Percentiles rank a stretch among this genome's conserved stretches.
Conservation (phyloP, 92 coral and sea anemone genomes). For the Actinostola sp. region DNA sequence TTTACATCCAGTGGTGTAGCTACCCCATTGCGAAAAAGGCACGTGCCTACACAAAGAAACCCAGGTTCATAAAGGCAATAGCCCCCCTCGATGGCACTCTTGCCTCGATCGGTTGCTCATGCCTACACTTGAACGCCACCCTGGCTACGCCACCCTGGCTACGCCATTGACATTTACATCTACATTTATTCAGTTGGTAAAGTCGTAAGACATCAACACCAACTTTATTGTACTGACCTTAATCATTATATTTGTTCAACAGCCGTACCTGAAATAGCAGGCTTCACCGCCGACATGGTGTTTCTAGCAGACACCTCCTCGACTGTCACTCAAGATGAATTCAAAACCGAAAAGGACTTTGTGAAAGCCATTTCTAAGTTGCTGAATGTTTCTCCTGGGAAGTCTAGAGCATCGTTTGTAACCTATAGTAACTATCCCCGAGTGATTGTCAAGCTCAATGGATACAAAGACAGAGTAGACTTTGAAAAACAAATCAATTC, state of each 20-base stretch:
- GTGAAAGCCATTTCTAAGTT: slow-evolving; percentile 67
- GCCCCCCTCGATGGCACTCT: no score
- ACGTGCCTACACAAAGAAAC: no score
- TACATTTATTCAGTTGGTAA: neutral
- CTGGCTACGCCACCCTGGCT: no score
- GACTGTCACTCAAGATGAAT: slow-evolving; percentile 55
- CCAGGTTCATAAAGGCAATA: no score
- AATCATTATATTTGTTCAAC: neutral
- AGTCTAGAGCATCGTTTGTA: slow-evolving; percentile 69
- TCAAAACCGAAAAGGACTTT: slow-evolving; percentile 69
- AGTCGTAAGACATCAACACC: no score
- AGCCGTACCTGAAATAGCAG: slow-evolving; percentile 16
- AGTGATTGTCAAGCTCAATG: slow-evolving; percentile 50
- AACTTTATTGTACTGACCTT: no score
- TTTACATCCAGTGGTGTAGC: no score
- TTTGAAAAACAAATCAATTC: slow-evolving; percentile 52
- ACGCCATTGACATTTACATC: no score
- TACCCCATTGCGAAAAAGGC: no score
- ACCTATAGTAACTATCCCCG: slow-evolving; percentile 64
- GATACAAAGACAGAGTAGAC: slow-evolving; percentile 44
- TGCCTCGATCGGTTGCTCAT: no score
- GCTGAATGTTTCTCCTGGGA: slow-evolving; percentile 59
- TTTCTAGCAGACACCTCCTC: slow-evolving; percentile 86
- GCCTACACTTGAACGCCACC: no score
- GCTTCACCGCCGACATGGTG: slow-evolving; percentile 57